Conservation (phyloP, 2,113 vertebrate species). For the Pelusios castaneus region DNA sequence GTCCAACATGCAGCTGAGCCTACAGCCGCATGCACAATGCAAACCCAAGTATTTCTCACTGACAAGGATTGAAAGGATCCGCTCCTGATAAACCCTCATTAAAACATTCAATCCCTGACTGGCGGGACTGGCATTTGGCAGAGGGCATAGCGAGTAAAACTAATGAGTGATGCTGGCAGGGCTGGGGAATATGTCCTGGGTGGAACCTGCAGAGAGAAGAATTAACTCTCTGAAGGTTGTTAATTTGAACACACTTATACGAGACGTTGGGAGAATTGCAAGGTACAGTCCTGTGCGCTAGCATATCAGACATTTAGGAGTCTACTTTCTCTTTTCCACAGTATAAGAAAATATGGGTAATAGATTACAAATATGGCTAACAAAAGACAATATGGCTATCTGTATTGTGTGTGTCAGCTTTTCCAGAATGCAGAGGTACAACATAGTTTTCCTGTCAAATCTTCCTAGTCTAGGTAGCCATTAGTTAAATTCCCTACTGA, state of each 20-base stretch:
- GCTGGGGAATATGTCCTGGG: background rate
- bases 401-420: background rate
- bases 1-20: background rate
- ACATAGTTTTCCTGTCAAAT: background rate
- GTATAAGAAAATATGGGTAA: background rate
- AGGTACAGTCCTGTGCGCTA: background rate
- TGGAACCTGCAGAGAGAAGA: fast-evolving
- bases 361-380: too few species aligned
- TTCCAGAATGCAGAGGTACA: background rate
- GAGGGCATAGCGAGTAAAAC: background rate
- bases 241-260: background rate
- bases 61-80: fast-evolving
- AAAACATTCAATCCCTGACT: background rate
- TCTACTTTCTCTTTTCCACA: background rate
- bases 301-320: background rate
- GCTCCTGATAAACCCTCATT: background rate
- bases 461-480: background rate
- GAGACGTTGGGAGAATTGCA: background rate
- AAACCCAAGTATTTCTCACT: background rate
- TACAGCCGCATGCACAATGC: background rate
- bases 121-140: background rate
- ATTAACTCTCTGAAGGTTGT: background rate
- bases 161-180: fast-evolving
- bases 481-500: background rate
- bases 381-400: background rate